Conservation (phyloP, 2,113 vertebrate genomes). For the Mohoua ochrocephala region DNA sequence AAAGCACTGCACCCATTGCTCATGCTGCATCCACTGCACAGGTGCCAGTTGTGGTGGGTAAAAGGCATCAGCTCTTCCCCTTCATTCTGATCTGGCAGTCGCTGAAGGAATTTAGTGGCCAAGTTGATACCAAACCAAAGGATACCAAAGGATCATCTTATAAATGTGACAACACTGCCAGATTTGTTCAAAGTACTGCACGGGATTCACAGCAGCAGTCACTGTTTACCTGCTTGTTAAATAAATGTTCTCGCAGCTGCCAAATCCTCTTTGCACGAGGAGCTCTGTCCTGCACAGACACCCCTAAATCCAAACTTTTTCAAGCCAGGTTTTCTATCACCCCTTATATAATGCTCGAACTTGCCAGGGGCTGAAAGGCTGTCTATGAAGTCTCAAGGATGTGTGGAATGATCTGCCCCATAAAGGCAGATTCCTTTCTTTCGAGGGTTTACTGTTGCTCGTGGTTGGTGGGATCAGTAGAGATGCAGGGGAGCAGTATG, state of each 20-base stretch:
- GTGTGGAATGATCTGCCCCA: background rate
- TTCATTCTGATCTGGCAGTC: background rate
- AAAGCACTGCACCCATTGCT: background rate
- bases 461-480: accelerated
- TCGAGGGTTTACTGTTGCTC: background rate
- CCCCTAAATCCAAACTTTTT: background rate
- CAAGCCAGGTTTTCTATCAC: background rate
- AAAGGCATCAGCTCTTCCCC: background rate
- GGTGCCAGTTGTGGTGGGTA: background rate
- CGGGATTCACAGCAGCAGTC: background rate
- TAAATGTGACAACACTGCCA: background rate
- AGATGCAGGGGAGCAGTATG: background rate
- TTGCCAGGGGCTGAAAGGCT: background rate
- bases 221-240: background rate
- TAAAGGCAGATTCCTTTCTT: background rate
- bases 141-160: background rate
- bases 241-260: background rate
- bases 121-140: background rate
- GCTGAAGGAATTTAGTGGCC: background rate
- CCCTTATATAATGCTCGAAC: background rate
- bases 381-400: background rate
- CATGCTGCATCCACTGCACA: accelerated
- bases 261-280: background rate
- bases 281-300: background rate
- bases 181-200: background rate